Evolutionary conservation across 2,888 invertebrate species (phyloP).

Genomic region (Tetanocera ferruginea): DNA sequence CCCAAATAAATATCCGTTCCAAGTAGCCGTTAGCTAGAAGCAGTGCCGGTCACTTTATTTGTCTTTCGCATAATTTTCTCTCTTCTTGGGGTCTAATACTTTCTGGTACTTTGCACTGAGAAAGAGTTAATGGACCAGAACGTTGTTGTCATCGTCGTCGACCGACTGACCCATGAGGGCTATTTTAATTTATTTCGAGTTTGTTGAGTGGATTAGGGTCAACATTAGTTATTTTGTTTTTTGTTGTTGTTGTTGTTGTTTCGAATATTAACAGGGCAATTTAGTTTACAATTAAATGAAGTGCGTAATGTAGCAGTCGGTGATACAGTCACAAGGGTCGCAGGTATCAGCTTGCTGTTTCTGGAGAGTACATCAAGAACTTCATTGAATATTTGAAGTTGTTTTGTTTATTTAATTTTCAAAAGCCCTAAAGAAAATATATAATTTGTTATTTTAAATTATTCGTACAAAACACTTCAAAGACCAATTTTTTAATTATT

Average conservation of each 20-base stretch:
- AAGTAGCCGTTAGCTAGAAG: neutral
- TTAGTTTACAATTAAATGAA: conserved; percentile 31
- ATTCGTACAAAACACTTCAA: too few relatives aligned
- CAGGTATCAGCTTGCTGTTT: neutral
- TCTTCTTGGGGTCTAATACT: neutral
- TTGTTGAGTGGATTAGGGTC: conserved; percentile 29
- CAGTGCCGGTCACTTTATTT: conserved; percentile 6
- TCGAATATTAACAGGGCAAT: conserved; percentile 15
- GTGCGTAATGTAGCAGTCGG: conserved; percentile 12
- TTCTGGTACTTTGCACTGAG: conserved; percentile 2
- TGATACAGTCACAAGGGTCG: neutral
- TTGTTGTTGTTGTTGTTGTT: neutral
- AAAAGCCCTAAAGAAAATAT: neutral
- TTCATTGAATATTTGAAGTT: neutral
- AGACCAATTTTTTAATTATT: too few relatives aligned
- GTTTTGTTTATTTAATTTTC: neutral
- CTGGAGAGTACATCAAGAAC: conserved; percentile 24
- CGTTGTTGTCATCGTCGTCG: conserved; percentile 19
- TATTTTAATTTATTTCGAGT: conserved; percentile 16
- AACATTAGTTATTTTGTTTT: too few relatives aligned
- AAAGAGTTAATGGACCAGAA: conserved; percentile 57
- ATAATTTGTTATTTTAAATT: neutral
- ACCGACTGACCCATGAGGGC: neutral
- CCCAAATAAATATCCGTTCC: neutral
- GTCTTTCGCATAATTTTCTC: conserved; percentile 14